Conservation (phyloP, 2,797 vertebrate genomes). For the Phyllotis vaccarum region DNA sequence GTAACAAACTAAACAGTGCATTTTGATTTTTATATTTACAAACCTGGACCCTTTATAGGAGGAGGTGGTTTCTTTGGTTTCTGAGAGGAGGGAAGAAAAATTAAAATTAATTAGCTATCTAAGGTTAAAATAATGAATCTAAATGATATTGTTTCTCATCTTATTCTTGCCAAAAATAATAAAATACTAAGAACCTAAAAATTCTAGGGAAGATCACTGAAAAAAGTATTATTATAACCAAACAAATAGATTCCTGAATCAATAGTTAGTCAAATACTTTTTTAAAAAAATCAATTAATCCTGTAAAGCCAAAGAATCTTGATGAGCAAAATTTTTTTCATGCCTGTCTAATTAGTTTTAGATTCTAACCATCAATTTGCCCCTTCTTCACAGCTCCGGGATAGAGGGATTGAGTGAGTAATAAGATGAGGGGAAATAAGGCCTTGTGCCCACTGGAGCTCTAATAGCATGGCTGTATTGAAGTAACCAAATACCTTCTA, state of each 20-base stretch:
- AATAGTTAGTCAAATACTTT: conserved; percentile 60
- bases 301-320: not conserved
- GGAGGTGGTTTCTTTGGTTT: conserved; percentile 97
- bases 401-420: no score
- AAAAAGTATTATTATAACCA: not conserved
- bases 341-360: not conserved
- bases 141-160: conserved; percentile 46
- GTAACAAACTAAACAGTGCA: not conserved
- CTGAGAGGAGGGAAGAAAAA: conserved; percentile 82
- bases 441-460: not conserved
- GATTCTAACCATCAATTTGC: not conserved
- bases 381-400: not conserved
- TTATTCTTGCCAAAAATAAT: conserved; percentile 35
- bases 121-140: not conserved
- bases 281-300: not conserved
- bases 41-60: conserved; percentile 94
- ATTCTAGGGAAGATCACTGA: not conserved
- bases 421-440: not conserved
- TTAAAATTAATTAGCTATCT: conserved; percentile 22
- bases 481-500: not conserved
- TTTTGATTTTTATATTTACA: conserved; percentile 43
- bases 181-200: conserved; percentile 42
- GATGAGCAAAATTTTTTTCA: conserved; percentile 21
- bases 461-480: no score
- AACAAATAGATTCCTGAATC: conserved; percentile 7